These are phyloP conservation scores for Dryas iulia DNA, from an alignment of 1,140 invertebrate genomes.

Conservation along the genomic window DNA sequence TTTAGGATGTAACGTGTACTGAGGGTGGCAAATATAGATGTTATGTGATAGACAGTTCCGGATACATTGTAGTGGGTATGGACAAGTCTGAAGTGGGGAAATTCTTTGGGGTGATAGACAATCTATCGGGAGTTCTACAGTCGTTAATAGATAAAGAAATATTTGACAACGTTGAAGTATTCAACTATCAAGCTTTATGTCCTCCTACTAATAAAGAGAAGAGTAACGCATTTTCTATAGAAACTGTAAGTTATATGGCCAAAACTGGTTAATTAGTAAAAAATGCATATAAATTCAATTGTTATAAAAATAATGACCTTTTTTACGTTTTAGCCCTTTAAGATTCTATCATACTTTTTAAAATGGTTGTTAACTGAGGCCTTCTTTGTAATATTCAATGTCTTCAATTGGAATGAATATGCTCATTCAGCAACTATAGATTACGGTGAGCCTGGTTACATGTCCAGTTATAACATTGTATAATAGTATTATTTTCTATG, in stretches of 20 bases:
- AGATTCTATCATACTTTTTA: constrained; percentile 47
- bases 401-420: constrained; percentile 47
- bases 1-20: constrained; percentile 81
- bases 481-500: background rate
- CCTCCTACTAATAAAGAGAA: constrained; percentile 39
- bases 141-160: constrained; percentile 87
- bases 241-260: constrained; percentile 43
- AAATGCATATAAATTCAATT: background rate
- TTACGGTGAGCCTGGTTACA: background rate
- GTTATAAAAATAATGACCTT: background rate
- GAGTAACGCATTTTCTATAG: constrained; percentile 48
- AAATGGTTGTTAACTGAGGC: constrained; percentile 59
- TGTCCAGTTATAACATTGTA: background rate
- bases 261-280: background rate
- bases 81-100: constrained; percentile 85
- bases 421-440: constrained; percentile 29
- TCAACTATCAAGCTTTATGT: constrained; percentile 93
- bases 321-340: constrained; percentile 57
- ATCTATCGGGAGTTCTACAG: constrained; percentile 84
- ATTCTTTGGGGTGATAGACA: constrained; percentile 92
- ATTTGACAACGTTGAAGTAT: constrained; percentile 88
- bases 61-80: constrained; percentile 91
- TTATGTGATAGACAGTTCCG: constrained; percentile 93
- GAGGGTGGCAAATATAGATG: constrained; percentile 84
- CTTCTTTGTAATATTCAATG: constrained; percentile 51